phyloP scores from a whole-genome alignment of 2,888 invertebrate genomes.

The Catocala sponsa region DNA sequence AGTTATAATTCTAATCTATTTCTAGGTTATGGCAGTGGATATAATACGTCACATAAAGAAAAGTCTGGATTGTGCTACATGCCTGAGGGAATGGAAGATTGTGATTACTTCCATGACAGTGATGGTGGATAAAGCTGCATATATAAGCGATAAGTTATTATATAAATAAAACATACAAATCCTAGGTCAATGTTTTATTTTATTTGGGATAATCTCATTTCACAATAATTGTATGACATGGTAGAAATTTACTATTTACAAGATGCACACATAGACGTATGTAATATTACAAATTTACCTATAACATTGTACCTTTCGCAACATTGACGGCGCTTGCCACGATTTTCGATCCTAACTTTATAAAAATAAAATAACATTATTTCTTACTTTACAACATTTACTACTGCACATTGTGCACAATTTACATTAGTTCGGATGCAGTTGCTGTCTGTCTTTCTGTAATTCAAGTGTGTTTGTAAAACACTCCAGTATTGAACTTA shows the following conservation, averaged over 20 bases:
- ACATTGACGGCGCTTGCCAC: slow-evolving; percentile 74
- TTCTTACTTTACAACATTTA: slow-evolving; percentile 78
- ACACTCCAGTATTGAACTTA: slow-evolving; percentile 14
- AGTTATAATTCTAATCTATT: no score
- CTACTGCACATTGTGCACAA: slow-evolving; percentile 80
- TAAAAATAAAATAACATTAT: slow-evolving; percentile 83
- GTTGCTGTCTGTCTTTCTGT: slow-evolving; percentile 32
- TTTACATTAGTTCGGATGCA: slow-evolving; percentile 61
- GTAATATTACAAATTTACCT: slow-evolving; percentile 78
- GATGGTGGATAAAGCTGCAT: slow-evolving; percentile 23
- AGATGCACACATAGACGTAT: slow-evolving; percentile 70
- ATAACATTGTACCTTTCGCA: slow-evolving; percentile 82
- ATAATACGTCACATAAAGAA: slow-evolving; percentile 87
- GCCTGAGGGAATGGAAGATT: slow-evolving; percentile 90
- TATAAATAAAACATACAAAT: slow-evolving; percentile 43
- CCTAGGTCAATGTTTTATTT: slow-evolving; percentile 81
- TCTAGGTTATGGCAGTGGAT: slow-evolving; percentile 90
- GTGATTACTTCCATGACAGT: slow-evolving; percentile 86
- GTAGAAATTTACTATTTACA: slow-evolving; percentile 86
- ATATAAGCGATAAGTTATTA: neutral
- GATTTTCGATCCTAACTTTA: slow-evolving; percentile 76
- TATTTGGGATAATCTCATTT: slow-evolving; percentile 86
- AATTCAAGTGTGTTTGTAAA: slow-evolving; percentile 32
- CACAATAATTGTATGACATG: slow-evolving; percentile 82
- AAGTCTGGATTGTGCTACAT: slow-evolving; percentile 89